Base-by-base conservation (phyloP, 2,888 invertebrate genomes). In the Eulithis testata region DNA sequence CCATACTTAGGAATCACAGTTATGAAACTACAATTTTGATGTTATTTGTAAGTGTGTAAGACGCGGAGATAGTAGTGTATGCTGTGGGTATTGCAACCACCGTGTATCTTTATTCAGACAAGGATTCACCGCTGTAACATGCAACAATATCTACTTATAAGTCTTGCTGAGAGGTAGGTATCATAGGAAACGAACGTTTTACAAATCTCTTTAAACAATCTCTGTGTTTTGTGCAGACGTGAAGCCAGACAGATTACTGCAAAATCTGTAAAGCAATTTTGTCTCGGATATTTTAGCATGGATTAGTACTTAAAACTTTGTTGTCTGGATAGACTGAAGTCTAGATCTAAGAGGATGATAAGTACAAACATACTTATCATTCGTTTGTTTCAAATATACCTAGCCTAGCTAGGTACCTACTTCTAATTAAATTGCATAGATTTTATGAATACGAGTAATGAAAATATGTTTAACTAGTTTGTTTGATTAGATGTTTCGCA, bases 211-310 rank as follows among this genome's bases (percentile, higher is more conserved):
- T 44, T 44, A 5, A 40, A 44, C 44, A 44, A 44, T n/a, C n/a
- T 44, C 14, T 14, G 5, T 4, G 31, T n/a, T n/a, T 45, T 4
- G n/a, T 14, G 43, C 11, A 31, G 45, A 44, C 55, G 45, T 36
- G 56, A 47, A 31, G 45, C 47, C 45, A 47, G 47, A 56, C 56
- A 56, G 45, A 56, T 56, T 56, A 57, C 14, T 14, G 36, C 36
- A 11, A 57, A 36, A 36, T 2, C 40, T 12, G 14, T 11, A 27
- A 14, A 21, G 36, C 31, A 11, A 36, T 49, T 47, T 49, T 14
- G 57, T 6, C n/a, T 56, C 12, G 31, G 45, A 31, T n/a, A 12
- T 7, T 47, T 56, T 37, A 21, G 47, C 14, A 21, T 47, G 21
- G 47, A 9, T 14, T 47, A 14, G 14, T 11, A 43, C 1, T n/a